These are phyloP conservation scores for Macrosteles quadrilineatus DNA, from an alignment of 1,140 invertebrate species.

Conservation along the genomic window DNA sequence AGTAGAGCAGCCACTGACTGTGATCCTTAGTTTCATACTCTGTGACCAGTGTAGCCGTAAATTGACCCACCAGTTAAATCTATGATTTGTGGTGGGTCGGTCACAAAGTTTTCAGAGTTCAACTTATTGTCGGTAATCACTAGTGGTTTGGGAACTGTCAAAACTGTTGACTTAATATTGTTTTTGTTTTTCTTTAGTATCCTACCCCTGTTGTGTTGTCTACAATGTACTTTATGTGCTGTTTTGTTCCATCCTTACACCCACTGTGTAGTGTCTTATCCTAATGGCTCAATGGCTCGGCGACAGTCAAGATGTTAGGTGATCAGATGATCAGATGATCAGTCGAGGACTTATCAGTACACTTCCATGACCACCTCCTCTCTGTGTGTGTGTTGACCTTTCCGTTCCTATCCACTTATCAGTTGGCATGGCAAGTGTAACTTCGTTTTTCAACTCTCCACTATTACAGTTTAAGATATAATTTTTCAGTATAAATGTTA, in stretches of 20 bases:
- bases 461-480: slow-evolving; percentile 8
- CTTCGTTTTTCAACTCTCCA: background rate
- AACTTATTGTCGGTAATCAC: no score
- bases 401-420: slow-evolving; percentile 32
- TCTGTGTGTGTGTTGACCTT: slow-evolving; percentile 40
- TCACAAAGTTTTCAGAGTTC: no score
- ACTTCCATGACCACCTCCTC: slow-evolving; percentile 40
- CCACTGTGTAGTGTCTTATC: slow-evolving; percentile 3
- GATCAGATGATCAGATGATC: background rate
- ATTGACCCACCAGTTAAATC: no score
- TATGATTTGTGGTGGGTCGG: no score
- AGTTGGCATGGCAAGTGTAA: slow-evolving; percentile 39
- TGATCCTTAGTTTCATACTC: no score
- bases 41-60: no score
- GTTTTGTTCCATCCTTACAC: slow-evolving; percentile 21
- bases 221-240: slow-evolving; percentile 22
- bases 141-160: no score
- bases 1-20: no score
- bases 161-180: no score
- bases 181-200: slow-evolving; percentile 10
- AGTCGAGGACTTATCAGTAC: background rate
- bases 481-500: slow-evolving; percentile 12
- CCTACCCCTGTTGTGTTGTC: slow-evolving; percentile 25
- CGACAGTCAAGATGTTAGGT: background rate
- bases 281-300: background rate